Conservation (phyloP, 2,797 vertebrate species). For the Amphiprion clarkii region DNA sequence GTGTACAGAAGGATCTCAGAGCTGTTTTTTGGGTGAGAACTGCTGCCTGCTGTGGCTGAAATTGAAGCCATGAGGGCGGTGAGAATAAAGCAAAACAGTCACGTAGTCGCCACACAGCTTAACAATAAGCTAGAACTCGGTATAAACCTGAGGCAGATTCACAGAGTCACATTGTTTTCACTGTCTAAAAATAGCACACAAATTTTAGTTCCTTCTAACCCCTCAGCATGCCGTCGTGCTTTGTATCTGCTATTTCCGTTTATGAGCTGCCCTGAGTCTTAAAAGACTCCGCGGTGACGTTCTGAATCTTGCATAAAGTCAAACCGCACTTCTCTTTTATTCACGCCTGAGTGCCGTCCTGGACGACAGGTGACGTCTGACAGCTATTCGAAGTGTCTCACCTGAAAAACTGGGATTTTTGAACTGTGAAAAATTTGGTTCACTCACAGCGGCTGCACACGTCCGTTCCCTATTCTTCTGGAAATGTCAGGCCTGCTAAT, state of each 20-base stretch:
- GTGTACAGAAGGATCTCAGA: too few relatives aligned
- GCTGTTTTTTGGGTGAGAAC: too few relatives aligned
- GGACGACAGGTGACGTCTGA: slow-evolving; percentile 27
- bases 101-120: too few relatives aligned
- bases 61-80: too few relatives aligned
- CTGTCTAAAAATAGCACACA: too few relatives aligned
- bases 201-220: too few relatives aligned
- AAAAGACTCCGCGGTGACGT: neutral
- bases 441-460: slow-evolving; percentile 3
- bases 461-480: neutral
- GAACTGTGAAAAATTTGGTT: slow-evolving; percentile 12
- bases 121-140: too few relatives aligned
- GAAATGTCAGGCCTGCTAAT: slow-evolving; percentile 45
- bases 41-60: too few relatives aligned
- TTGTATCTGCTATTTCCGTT: neutral
- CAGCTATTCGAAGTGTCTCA: slow-evolving; percentile 27
- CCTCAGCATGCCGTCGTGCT: too few relatives aligned
- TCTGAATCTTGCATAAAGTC: slow-evolving; percentile 22
- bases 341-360: slow-evolving; percentile 22
- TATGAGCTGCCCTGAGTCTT: neutral
- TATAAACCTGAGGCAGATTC: too few relatives aligned
- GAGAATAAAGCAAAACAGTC: too few relatives aligned
- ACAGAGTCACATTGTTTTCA: too few relatives aligned
- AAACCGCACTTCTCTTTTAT: neutral
- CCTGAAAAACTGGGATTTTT: slow-evolving; percentile 25